These are phyloP conservation scores for Eurytoma californica DNA, from an alignment of 2,888 invertebrate genomes.

Conservation along the genomic window DNA sequence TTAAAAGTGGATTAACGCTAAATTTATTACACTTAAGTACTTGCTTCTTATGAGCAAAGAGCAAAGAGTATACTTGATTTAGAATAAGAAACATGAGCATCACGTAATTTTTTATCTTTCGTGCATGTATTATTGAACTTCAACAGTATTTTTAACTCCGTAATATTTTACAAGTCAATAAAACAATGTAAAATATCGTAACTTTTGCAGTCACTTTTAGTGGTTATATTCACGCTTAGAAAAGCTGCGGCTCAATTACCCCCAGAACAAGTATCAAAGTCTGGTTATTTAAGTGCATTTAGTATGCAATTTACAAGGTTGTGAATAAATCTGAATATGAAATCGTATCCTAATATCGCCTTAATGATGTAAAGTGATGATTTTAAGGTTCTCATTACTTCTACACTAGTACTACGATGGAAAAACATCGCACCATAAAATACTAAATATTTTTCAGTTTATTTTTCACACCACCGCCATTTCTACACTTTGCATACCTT, in stretches of 20 bases:
- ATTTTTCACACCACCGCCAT: neutral
- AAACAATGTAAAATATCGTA: too few species aligned
- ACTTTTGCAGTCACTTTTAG: too few species aligned
- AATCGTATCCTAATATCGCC: slow-evolving; percentile 4
- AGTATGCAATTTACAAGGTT: too few species aligned
- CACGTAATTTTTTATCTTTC: neutral
- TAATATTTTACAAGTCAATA: too few species aligned
- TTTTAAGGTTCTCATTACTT: slow-evolving; percentile 5
- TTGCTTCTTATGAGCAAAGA: slow-evolving; percentile 40
- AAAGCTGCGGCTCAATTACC: too few species aligned
- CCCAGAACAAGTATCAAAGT: too few species aligned
- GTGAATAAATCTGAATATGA: slow-evolving; percentile 2
- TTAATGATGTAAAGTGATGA: slow-evolving; percentile 20
- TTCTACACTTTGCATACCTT: slow-evolving; percentile 6
- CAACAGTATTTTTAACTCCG: too few species aligned
- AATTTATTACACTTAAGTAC: slow-evolving; percentile 52
- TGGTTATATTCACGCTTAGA: too few species aligned
- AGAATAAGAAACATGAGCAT: slow-evolving; percentile 14
- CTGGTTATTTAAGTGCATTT: too few species aligned
- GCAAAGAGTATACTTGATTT: slow-evolving; percentile 19
- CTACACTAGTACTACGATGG: neutral
- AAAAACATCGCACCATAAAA: slow-evolving; percentile 27
- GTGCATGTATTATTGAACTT: neutral
- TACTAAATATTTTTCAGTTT: slow-evolving; percentile 20
- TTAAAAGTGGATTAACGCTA: slow-evolving; percentile 46